phyloP scores from a whole-genome alignment of 2,888 invertebrate genomes.

The Philopedon plagiatum region DNA sequence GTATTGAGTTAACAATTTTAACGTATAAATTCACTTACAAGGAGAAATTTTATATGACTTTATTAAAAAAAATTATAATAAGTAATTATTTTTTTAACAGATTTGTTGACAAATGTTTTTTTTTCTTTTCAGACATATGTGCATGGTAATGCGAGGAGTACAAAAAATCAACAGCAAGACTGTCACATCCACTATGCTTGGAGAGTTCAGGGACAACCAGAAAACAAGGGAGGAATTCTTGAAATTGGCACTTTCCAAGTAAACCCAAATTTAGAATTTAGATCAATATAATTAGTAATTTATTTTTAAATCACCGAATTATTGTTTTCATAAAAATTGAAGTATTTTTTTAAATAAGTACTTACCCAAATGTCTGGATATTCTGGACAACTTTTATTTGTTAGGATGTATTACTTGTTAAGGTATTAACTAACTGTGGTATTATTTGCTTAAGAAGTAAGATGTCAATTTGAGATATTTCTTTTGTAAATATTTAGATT shows the following conservation, averaged over 20 bases:
- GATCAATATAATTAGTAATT: not conserved
- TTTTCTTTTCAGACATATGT: slow-evolving; percentile 89
- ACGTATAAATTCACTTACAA: no score
- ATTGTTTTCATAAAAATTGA: not conserved
- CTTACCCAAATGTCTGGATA: slow-evolving; percentile 8
- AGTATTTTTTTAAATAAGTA: not conserved
- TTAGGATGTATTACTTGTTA: slow-evolving; percentile 1
- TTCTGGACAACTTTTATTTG: not conserved
- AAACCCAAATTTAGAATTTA: slow-evolving; percentile 53
- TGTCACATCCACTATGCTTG: slow-evolving; percentile 98
- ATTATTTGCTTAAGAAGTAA: slow-evolving; percentile 17
- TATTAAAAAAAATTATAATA: not conserved
- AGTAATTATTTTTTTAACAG: not conserved
- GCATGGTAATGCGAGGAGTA: slow-evolving; percentile 99
- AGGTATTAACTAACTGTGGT: slow-evolving; percentile 29
- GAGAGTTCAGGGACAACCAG: slow-evolving; percentile 99
- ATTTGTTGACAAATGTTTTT: not conserved
- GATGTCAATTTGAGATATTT: slow-evolving; percentile 6
- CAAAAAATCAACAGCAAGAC: slow-evolving; percentile 99
- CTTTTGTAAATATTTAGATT: slow-evolving; percentile 16
- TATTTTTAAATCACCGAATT: not conserved
- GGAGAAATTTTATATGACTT: not conserved
- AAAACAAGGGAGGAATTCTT: slow-evolving; percentile 99
- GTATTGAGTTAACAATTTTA: no score
- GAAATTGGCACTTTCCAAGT: slow-evolving; percentile 89